phyloP scores from a whole-genome alignment of 2,888 invertebrate species.

The Spilarctia lutea region DNA sequence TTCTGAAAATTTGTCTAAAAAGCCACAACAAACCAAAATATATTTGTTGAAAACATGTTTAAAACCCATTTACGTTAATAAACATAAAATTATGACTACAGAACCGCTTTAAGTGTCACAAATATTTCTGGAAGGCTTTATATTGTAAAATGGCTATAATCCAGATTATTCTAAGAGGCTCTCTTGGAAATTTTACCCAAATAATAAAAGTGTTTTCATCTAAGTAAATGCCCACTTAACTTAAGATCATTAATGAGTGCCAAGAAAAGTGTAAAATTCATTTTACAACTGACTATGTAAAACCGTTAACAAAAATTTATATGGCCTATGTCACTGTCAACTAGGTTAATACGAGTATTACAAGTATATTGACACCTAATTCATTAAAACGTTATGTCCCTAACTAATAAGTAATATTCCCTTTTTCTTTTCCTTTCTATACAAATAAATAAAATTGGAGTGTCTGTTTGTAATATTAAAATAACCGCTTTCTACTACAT shows the following conservation, averaged over 20 bases:
- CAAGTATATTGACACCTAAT: too few relatives aligned
- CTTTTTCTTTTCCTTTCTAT: too few relatives aligned
- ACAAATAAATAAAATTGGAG: too few relatives aligned
- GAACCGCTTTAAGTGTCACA: conserved; percentile 23
- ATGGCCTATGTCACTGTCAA: too few relatives aligned
- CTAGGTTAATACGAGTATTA: too few relatives aligned
- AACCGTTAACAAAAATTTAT: too few relatives aligned
- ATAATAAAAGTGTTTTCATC: conserved; percentile 27
- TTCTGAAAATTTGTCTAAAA: background rate
- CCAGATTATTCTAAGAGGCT: conserved; percentile 38
- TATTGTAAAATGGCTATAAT: conserved; percentile 30
- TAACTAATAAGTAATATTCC: too few relatives aligned
- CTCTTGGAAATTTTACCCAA: conserved; percentile 26
- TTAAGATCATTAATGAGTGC: conserved; percentile 30
- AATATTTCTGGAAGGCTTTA: conserved; percentile 34
- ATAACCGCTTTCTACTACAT: too few relatives aligned
- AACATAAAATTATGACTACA: conserved; percentile 10
- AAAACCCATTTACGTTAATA: background rate
- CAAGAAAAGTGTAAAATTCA: conserved; percentile 16
- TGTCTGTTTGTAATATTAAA: too few relatives aligned
- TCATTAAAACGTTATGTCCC: too few relatives aligned
- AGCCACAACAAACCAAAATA: background rate
- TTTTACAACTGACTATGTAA: too few relatives aligned
- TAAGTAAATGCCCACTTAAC: conserved; percentile 28
- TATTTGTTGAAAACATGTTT: background rate